phyloP scores from a whole-genome alignment of 1,140 invertebrate species.

The Leptinotarsa undecemlineata region DNA sequence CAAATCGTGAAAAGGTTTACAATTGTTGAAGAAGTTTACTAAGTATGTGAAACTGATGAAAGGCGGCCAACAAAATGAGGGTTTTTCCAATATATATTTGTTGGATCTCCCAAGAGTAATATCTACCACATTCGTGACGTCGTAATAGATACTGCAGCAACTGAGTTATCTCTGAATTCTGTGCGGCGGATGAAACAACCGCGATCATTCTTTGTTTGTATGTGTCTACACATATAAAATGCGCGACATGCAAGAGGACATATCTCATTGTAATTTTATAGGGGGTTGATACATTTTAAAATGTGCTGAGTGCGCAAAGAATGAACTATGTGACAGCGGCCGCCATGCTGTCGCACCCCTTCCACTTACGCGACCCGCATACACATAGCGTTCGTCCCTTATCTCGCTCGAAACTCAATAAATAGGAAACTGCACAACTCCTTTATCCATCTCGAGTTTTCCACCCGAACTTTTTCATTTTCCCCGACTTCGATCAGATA shows the following conservation, averaged over 20 bases:
- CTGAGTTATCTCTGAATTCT: no score
- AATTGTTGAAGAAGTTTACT: no score
- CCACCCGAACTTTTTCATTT: constrained; percentile 48
- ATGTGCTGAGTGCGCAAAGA: constrained; percentile 57
- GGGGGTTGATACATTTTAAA: constrained; percentile 57
- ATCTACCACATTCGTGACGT: no score
- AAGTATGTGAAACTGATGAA: no score
- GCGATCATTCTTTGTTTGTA: constrained; percentile 16
- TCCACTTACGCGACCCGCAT: constrained; percentile 52
- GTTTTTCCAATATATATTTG: no score
- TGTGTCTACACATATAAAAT: constrained; percentile 33
- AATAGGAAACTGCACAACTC: constrained; percentile 53
- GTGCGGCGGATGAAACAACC: neutral
- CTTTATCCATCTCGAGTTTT: constrained; percentile 47
- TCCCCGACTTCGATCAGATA: constrained; percentile 44
- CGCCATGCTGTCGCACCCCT: constrained; percentile 54
- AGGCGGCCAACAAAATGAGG: no score
- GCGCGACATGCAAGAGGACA: constrained; percentile 43
- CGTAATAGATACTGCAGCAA: no score
- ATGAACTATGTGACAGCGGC: constrained; percentile 56
- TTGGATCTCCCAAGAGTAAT: no score
- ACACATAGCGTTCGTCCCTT: constrained; percentile 50
- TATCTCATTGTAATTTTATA: constrained; percentile 57
- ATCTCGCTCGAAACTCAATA: constrained; percentile 53
- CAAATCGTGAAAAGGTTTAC: no score